phyloP scores from a whole-genome alignment of 2,888 invertebrate genomes.

The Onthophagus sagittarius region DNA sequence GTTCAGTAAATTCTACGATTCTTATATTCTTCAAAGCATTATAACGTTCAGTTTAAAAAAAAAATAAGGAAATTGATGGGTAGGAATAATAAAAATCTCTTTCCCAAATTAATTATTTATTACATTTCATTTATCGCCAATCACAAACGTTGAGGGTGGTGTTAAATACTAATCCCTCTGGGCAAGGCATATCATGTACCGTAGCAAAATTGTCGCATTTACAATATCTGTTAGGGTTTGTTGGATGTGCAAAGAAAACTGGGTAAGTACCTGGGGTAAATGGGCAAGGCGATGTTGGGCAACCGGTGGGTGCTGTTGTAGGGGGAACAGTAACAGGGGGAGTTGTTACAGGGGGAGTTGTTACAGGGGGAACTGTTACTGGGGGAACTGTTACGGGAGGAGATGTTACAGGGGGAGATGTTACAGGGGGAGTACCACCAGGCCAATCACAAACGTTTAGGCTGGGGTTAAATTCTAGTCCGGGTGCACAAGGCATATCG shows the following conservation, averaged over 20 bases:
- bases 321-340: neutral
- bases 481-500: neutral
- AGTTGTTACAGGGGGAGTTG: neutral
- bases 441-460: neutral
- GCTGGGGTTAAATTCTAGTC: neutral
- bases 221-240: neutral
- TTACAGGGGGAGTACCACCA: neutral
- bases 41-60: too few relatives aligned
- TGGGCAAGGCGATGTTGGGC: neutral
- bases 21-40: too few relatives aligned
- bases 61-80: too few relatives aligned
- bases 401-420: neutral
- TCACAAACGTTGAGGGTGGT: neutral
- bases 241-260: neutral
- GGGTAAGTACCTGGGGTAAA: neutral
- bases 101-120: too few relatives aligned
- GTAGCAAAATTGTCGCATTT: neutral
- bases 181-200: neutral
- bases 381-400: neutral
- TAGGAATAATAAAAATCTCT: too few relatives aligned
- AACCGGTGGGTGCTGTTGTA: neutral
- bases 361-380: neutral
- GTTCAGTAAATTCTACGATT: too few relatives aligned
- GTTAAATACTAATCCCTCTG: neutral
- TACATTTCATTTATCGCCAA: neutral